Evolutionary conservation across 2,113 vertebrate species (phyloP), one percentile per base, ranked within the genome.

Genomic region (Pavo muticus): DNA sequence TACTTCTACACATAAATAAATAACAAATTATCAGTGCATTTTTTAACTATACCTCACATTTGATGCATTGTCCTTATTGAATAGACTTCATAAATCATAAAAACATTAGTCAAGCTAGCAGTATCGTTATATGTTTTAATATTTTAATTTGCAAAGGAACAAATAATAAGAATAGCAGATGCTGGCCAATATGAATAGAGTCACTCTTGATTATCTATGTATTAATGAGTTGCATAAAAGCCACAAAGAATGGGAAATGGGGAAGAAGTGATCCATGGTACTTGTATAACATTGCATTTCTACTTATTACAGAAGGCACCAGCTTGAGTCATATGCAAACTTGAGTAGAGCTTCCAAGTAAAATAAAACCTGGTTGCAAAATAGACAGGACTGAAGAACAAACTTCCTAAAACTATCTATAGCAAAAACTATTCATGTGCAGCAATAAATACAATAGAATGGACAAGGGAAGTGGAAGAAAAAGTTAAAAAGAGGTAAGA

Each of bases 61-160:
- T 29, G 77, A 37, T 68, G 21, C 9, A 78, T 6, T 2, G 74
- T 71, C 40, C 35, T 60, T 35, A 61, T 23, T 29, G 64, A 68
- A 75, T 7, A 16, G 39, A 68, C 45, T 78, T 78, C 4, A 0
- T 21, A 71, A 87, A 30, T n/a, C 30, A 85, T 61, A 67, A 47
- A 84, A 48, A 76, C 48, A 48, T 9, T 59, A 23, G 24, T 27
- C 30, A 87, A 78, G 39, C 29, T 68, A 73, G 75, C 39, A 75
- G 59, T 39, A 87, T 54, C 14, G 11, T 73, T 72, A 16, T 24
- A 70, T 15, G 17, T 47, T 92, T 94, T 57, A 96, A 87, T 91
- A 94, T 93, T 96, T 96, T 79, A 87, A 20, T 79, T 73, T 18
- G 1, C 48, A 48, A 68, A 95, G 95, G 50, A 94, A 72, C 10